Conservation (phyloP, 2,113 vertebrate genomes). For the Danionella cerebrum region DNA sequence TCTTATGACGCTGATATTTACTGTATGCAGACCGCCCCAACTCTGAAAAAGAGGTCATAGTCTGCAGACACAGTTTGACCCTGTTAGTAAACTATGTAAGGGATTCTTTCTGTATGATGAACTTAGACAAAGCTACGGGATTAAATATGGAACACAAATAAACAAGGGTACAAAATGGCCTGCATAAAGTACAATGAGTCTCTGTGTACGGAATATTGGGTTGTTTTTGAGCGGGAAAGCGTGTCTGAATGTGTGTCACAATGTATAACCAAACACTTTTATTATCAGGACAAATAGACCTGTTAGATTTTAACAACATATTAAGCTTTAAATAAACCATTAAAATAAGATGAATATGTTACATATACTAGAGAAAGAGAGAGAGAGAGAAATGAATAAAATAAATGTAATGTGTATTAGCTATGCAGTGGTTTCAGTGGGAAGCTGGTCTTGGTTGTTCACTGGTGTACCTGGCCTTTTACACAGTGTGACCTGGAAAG, state of each 20-base stretch:
- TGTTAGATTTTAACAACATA: no score
- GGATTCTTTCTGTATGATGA: conserved; percentile 46
- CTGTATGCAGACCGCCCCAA: conserved; percentile 10
- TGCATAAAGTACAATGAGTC: conserved; percentile 42
- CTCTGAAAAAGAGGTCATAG: conserved; percentile 53
- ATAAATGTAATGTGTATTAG: no score
- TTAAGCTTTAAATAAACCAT: no score
- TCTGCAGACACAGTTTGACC: conserved; percentile 54
- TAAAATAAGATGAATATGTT: no score
- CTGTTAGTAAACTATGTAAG: conserved; percentile 55
- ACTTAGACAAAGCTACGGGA: conserved; percentile 61
- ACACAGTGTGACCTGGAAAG: no score
- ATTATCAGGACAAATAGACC: not conserved
- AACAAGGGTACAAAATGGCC: not conserved
- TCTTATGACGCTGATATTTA: not conserved
- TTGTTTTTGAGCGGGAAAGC: not conserved
- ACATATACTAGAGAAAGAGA: no score
- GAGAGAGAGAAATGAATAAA: no score
- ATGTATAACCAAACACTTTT: not conserved
- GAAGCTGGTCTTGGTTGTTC: no score
- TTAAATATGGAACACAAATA: conserved; percentile 51
- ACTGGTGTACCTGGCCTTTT: no score
- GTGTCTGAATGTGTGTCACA: not conserved
- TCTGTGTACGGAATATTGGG: conserved; percentile 7
- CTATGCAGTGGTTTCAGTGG: no score